A percentile compares a stretch with the other conserved stretches of the same genome.
Conservation (phyloP, 2,113 vertebrate genomes). For the Syngnathoides biaculeatus region DNA sequence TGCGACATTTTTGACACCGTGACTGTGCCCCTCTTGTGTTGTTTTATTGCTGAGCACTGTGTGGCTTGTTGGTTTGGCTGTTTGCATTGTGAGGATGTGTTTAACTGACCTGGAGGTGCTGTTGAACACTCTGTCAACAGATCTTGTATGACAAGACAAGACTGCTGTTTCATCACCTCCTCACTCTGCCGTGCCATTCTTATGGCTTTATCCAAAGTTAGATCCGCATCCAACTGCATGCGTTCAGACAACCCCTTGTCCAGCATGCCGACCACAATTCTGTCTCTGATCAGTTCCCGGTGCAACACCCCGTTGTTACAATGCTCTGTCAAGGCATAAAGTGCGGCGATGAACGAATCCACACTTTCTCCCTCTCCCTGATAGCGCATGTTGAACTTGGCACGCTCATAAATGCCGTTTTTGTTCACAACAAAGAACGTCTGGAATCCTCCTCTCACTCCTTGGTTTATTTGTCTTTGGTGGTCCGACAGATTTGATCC, state of each 20-base stretch:
- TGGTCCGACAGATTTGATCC: too few species aligned
- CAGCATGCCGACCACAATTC: too few species aligned
- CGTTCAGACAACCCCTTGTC: too few species aligned
- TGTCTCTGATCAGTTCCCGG: conserved; percentile 2
- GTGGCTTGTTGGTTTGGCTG: too few species aligned
- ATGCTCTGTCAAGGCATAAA: neutral
- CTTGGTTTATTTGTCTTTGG: too few species aligned
- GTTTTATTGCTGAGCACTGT: neutral
- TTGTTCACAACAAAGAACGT: neutral
- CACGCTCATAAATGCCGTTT: neutral
- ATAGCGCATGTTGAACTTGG: neutral
- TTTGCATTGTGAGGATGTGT: neutral
- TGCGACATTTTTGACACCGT: neutral
- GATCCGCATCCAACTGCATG: too few species aligned
- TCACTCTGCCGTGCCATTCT: too few species aligned
- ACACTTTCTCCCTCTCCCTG: neutral
- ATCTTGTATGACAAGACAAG: neutral
- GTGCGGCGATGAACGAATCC: too few species aligned
- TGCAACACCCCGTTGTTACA: neutral
- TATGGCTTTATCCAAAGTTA: too few species aligned
- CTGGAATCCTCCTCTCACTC: too few species aligned
- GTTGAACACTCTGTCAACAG: conserved; percentile 7
- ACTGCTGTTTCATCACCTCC: neutral
- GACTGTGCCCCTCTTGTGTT: neutral
- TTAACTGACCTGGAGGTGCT: neutral